A percentile compares a stretch with the other conserved stretches of the same genome.
phyloP scores from a whole-genome alignment of 2,888 invertebrate genomes.

The Pheosia tremula region DNA sequence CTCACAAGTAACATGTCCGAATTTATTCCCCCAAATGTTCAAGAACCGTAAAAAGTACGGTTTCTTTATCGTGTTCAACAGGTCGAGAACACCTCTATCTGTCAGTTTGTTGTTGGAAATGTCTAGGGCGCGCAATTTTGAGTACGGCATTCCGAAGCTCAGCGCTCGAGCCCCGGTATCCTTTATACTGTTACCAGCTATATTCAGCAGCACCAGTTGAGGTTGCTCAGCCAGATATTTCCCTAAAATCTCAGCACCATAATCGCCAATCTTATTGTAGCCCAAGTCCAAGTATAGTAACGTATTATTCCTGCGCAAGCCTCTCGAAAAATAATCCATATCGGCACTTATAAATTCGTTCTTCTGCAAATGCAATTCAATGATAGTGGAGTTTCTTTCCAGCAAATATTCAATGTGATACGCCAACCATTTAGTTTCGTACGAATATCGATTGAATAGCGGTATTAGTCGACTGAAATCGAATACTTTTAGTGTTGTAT shows the following conservation, averaged over 20 bases:
- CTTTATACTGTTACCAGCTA: slow-evolving; percentile 83
- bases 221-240: slow-evolving; percentile 81
- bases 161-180: slow-evolving; percentile 84
- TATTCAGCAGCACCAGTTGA: slow-evolving; percentile 74
- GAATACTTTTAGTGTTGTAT: slow-evolving; percentile 62
- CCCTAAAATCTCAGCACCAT: slow-evolving; percentile 81
- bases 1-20: slow-evolving; percentile 67
- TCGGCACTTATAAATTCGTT: slow-evolving; percentile 85
- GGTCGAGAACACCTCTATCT: slow-evolving; percentile 77
- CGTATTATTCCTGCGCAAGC: slow-evolving; percentile 77
- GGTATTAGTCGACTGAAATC: slow-evolving; percentile 71
- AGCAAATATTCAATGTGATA: slow-evolving; percentile 76
- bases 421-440: slow-evolving; percentile 78
- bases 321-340: slow-evolving; percentile 80
- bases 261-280: slow-evolving; percentile 85
- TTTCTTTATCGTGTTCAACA: slow-evolving; percentile 85
- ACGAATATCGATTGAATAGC: slow-evolving; percentile 65
- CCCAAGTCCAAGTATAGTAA: slow-evolving; percentile 85
- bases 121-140: slow-evolving; percentile 84
- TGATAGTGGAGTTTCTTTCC: slow-evolving; percentile 67
- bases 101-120: slow-evolving; percentile 83
- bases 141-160: slow-evolving; percentile 82
- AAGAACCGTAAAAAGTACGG: slow-evolving; percentile 65
- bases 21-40: slow-evolving; percentile 73
- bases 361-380: slow-evolving; percentile 85